Evolutionary conservation across 2,888 invertebrate species (phyloP).

Genomic region (Dryocosmus kuriphilus): DNA sequence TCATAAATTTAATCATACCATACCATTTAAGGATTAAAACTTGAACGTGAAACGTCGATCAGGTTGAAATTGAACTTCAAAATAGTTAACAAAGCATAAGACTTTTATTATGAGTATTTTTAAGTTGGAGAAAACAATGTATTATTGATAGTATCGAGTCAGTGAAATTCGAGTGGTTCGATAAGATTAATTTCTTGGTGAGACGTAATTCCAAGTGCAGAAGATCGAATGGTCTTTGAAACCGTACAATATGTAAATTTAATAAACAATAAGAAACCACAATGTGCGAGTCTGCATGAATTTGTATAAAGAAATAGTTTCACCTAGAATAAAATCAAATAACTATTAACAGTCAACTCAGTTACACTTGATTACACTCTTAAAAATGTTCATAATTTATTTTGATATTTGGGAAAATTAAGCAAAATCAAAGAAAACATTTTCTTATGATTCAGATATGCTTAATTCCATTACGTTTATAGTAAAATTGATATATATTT

Average conservation of each 20-base stretch:
- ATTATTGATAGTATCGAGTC: neutral
- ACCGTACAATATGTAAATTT: conserved; percentile 32
- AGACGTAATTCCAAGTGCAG: conserved; percentile 27
- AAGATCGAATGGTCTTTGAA: conserved; percentile 5
- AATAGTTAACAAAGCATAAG: conserved; percentile 1
- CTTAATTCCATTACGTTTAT: too few relatives aligned
- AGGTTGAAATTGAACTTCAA: conserved; percentile 6
- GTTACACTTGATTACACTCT: too few relatives aligned
- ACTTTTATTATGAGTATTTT: neutral
- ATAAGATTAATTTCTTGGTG: conserved; percentile 6
- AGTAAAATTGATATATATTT: neutral
- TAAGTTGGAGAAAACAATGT: conserved; percentile 16
- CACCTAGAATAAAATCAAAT: neutral
- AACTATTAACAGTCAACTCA: neutral
- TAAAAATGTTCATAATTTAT: neutral
- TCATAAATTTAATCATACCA: neutral
- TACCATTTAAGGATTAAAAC: conserved; percentile 18
- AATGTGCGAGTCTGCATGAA: neutral
- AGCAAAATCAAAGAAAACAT: neutral
- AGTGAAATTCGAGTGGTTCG: conserved; percentile 10
- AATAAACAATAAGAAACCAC: conserved; percentile 16
- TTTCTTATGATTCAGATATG: too few relatives aligned
- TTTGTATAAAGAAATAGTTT: conserved; percentile 7
- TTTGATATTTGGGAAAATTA: too few relatives aligned
- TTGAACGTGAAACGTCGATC: conserved; percentile 4